These are phyloP conservation scores for Calliphora vomitoria DNA, from an alignment of 2,888 invertebrate genomes.

Conservation along the genomic window DNA sequence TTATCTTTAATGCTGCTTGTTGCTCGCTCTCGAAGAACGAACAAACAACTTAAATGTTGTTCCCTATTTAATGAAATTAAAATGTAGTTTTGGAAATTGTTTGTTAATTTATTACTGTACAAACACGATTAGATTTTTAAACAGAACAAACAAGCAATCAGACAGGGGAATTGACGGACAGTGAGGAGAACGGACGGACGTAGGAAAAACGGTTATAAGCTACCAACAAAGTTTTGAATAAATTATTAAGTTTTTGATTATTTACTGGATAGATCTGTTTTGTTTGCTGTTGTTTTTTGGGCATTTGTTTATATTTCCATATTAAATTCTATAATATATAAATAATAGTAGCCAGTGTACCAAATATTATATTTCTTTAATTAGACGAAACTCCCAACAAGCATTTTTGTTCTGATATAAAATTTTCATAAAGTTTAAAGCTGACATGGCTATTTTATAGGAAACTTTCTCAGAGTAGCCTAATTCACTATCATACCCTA, in stretches of 20 bases:
- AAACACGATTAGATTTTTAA: constrained; percentile 17
- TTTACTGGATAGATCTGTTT: not conserved
- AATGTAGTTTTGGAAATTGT: constrained; percentile 15
- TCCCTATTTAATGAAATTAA: constrained; percentile 3
- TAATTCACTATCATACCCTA: no score
- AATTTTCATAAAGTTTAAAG: no score
- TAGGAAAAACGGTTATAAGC: not conserved
- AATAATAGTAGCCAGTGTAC: no score
- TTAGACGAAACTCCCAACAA: no score
- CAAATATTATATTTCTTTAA: no score
- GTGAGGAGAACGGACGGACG: no score
- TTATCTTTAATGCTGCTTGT: not conserved
- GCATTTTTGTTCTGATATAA: no score
- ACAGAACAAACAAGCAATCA: not conserved
- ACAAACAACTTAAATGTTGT: not conserved
- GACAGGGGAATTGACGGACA: no score
- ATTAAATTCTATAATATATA: no score
- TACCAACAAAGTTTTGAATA: not conserved
- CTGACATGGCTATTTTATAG: no score
- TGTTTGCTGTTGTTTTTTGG: not conserved
- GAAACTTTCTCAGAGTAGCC: no score
- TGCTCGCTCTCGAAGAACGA: not conserved
- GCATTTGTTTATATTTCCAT: not conserved
- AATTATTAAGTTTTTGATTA: not conserved
- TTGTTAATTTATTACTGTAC: constrained; percentile 12